Evolutionary conservation across 2,113 vertebrate species (phyloP).

Genomic region (Anthoscopus minutus): DNA sequence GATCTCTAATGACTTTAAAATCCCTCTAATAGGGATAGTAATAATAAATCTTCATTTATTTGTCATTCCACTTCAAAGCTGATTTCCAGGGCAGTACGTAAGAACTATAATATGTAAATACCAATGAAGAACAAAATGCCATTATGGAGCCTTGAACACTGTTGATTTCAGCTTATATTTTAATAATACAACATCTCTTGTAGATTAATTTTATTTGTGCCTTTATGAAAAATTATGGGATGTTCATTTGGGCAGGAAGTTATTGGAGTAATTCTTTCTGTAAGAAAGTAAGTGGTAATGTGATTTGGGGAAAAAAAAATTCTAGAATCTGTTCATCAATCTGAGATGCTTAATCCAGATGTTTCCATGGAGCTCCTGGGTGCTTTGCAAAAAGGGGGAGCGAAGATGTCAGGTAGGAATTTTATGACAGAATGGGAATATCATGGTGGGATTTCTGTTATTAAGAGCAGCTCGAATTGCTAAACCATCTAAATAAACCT

Average conservation of each 20-base stretch:
- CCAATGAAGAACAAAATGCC: conserved; percentile 7
- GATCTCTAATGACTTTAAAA: conserved; percentile 58
- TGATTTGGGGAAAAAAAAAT: not conserved
- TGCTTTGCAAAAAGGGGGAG: not conserved
- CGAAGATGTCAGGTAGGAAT: not conserved
- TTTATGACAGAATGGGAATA: not conserved
- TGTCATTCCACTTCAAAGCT: conserved; percentile 45
- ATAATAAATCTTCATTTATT: conserved; percentile 55
- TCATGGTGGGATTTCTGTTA: not conserved
- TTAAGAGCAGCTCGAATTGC: not conserved
- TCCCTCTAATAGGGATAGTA: conserved; percentile 45
- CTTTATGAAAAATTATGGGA: not conserved
- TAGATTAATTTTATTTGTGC: not conserved
- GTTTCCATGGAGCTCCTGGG: not conserved
- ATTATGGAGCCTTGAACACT: not conserved
- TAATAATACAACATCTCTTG: not conserved
- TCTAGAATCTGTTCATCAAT: not conserved
- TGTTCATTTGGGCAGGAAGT: not conserved
- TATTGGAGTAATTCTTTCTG: not conserved
- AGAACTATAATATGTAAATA: conserved; percentile 29
- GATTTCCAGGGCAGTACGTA: conserved; percentile 33
- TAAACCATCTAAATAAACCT: not conserved
- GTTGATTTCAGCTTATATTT: conserved; percentile 21
- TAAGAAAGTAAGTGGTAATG: not conserved
- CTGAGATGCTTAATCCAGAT: not conserved